Percentiles rank a stretch among this genome's conserved stretches.
These are phyloP conservation scores for Mus spicilegus DNA, from an alignment of 2,113 vertebrate genomes.

Conservation along the genomic window DNA sequence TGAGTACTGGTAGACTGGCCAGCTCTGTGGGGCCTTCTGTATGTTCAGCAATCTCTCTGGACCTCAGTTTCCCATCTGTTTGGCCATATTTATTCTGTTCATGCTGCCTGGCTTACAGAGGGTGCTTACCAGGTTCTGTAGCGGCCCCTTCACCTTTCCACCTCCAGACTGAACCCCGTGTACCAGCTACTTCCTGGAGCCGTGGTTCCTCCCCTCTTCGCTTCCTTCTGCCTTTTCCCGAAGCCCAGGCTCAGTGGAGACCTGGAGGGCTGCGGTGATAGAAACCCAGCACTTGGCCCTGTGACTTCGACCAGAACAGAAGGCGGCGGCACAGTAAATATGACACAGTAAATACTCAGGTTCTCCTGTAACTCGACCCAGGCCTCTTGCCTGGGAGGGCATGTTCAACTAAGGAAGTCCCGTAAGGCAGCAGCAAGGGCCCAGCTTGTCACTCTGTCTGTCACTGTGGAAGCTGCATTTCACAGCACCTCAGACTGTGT, in stretches of 20 bases:
- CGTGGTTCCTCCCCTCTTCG: rapidly evolving
- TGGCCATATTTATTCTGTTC: neutral
- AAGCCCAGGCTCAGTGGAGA: neutral
- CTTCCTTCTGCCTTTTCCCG: neutral
- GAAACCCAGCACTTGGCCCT: neutral
- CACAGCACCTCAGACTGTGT: neutral
- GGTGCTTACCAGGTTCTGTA: neutral
- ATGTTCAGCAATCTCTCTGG: neutral
- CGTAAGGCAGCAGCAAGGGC: rapidly evolving
- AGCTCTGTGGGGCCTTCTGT: neutral
- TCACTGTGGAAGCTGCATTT: neutral
- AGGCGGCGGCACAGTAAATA: neutral
- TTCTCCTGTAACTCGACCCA: neutral
- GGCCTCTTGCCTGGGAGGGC: neutral
- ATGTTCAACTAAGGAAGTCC: neutral
- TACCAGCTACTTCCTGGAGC: neutral
- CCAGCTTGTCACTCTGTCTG: neutral
- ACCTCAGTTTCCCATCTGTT: neutral
- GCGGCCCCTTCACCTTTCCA: rapidly evolving
- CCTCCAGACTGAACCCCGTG: neutral
- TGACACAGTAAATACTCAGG: neutral
- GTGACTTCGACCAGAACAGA: neutral
- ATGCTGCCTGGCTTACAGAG: neutral
- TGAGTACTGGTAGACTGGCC: neutral
- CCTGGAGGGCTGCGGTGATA: neutral